These are phyloP conservation scores for Saguinus imperator DNA, from an alignment of 2,113 vertebrate species.

Conservation along the genomic window DNA sequence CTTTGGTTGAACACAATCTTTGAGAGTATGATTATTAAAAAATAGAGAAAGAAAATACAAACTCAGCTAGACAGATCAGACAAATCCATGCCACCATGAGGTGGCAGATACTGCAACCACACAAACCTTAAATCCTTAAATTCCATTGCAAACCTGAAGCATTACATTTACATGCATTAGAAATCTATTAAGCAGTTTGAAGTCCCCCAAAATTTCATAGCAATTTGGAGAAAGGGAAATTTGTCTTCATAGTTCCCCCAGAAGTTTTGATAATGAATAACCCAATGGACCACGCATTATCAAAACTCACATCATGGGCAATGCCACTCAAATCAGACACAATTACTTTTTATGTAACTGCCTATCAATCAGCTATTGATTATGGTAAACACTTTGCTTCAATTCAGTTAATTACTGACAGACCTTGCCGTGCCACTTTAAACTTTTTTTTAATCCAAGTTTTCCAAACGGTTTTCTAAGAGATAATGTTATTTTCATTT, in stretches of 20 bases:
- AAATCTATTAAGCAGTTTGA: neutral
- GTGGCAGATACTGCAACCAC: neutral
- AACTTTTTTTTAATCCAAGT: neutral
- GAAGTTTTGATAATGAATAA: neutral
- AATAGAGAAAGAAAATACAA: neutral
- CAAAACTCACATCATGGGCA: neutral
- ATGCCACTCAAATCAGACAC: neutral
- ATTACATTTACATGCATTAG: neutral
- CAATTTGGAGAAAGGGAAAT: neutral
- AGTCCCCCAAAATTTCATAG: neutral
- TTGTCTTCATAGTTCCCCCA: neutral
- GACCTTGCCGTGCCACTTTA: neutral
- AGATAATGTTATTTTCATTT: neutral
- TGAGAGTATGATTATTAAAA: neutral
- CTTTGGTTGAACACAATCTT: neutral
- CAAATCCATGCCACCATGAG: neutral
- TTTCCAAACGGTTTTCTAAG: constrained; percentile 10
- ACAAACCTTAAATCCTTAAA: neutral
- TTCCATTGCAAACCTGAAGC: neutral
- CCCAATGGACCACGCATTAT: neutral
- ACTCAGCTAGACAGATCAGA: neutral
- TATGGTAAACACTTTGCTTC: neutral
- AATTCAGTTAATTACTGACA: neutral
- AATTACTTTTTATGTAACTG: neutral
- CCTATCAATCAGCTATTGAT: neutral